These are phyloP conservation scores for Plagodis pulveraria DNA, from an alignment of 2,888 invertebrate species.

Conservation along the genomic window DNA sequence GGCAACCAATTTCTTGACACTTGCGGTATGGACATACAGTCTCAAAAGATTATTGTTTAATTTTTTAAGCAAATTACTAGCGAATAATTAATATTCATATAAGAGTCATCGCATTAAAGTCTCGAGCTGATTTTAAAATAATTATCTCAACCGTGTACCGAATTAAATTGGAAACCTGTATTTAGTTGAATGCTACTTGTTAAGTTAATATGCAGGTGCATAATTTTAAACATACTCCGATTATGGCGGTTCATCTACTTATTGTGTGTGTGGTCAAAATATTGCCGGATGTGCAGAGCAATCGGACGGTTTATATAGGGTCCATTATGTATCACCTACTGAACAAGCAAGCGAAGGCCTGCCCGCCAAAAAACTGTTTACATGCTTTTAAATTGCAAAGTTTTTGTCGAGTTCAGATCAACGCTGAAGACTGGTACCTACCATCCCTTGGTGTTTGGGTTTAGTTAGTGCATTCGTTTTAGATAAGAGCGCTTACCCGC, in stretches of 20 bases:
- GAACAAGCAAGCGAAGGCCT: too few species aligned
- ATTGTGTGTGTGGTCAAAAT: constrained; percentile 36
- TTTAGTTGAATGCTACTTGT: constrained; percentile 37
- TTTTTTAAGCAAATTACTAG: neutral
- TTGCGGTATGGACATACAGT: too few species aligned
- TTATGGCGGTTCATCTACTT: constrained; percentile 33
- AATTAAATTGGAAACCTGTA: constrained; percentile 32
- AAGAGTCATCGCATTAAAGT: constrained; percentile 11
- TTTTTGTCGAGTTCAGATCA: too few species aligned
- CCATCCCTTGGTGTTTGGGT: too few species aligned
- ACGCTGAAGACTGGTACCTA: too few species aligned
- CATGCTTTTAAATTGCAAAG: too few species aligned
- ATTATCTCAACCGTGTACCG: constrained; percentile 23
- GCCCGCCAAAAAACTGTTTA: too few species aligned
- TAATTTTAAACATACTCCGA: constrained; percentile 36
- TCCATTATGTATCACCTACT: neutral
- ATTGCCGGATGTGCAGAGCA: constrained; percentile 11
- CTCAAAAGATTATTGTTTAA: too few species aligned
- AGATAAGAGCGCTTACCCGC: too few species aligned
- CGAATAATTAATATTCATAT: constrained; percentile 14
- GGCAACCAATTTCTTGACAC: too few species aligned
- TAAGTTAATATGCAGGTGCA: constrained; percentile 37
- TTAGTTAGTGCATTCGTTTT: too few species aligned
- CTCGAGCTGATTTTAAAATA: constrained; percentile 25
- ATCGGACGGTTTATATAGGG: neutral